phyloP scores from a whole-genome alignment of 2,797 vertebrate genomes.

The Echeneis naucrates region DNA sequence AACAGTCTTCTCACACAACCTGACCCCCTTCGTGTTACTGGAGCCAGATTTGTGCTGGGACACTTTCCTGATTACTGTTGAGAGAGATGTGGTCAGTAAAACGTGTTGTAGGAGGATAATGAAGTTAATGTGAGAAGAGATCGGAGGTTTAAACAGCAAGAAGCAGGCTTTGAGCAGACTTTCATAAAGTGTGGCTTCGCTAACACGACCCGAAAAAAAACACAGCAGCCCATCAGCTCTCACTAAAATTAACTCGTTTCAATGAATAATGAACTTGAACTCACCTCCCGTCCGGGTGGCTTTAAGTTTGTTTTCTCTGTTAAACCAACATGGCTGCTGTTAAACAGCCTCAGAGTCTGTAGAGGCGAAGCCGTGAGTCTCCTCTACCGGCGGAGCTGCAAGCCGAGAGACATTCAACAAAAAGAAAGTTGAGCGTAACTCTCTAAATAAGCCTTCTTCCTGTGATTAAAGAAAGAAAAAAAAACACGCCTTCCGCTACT shows the following conservation, averaged over 20 bases:
- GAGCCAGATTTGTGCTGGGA: too few species aligned
- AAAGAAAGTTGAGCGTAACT: slow-evolving; percentile 15
- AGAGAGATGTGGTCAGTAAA: too few species aligned
- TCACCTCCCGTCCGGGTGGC: slow-evolving; percentile 13
- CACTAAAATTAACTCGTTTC: background rate
- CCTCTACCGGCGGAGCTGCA: fast-evolving
- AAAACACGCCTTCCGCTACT: slow-evolving; percentile 57
- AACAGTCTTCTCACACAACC: too few species aligned
- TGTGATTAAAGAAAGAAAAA: background rate
- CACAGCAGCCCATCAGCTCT: fast-evolving
- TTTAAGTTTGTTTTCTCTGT: background rate
- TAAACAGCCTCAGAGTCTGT: background rate
- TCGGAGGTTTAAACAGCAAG: too few species aligned
- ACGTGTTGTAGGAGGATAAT: too few species aligned
- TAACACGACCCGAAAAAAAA: background rate
- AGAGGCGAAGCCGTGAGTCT: background rate
- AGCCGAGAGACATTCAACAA: background rate
- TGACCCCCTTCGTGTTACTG: too few species aligned
- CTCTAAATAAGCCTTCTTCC: slow-evolving; percentile 47
- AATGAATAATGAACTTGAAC: background rate
- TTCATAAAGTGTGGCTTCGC: fast-evolving
- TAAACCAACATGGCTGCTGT: background rate
- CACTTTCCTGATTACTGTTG: too few species aligned
- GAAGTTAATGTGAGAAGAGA: too few species aligned
- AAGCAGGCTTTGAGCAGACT: background rate